These are phyloP conservation scores for Sebastes matsubarae DNA, from an alignment of 2,797 vertebrate genomes.

Conservation along the genomic window DNA sequence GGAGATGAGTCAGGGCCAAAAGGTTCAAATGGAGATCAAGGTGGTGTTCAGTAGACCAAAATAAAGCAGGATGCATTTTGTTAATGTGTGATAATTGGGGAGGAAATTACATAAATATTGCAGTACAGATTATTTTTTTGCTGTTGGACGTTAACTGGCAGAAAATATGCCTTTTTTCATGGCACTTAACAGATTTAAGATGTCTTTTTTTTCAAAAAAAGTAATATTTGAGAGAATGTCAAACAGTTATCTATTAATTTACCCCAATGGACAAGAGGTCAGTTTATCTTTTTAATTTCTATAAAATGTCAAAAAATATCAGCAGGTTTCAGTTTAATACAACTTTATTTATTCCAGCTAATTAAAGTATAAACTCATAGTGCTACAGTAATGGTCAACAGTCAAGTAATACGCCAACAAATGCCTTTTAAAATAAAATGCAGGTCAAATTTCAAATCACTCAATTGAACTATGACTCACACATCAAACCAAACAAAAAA, in stretches of 20 bases:
- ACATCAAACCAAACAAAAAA: background rate
- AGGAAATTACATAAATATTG: background rate
- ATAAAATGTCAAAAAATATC: too few species aligned
- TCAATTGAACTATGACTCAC: background rate
- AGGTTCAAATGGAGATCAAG: slow-evolving; percentile 70
- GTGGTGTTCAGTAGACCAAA: background rate
- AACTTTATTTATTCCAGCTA: background rate
- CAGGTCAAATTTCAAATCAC: too few species aligned
- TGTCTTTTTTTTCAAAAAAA: background rate
- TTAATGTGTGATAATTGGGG: background rate
- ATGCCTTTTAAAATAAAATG: background rate
- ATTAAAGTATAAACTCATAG: background rate
- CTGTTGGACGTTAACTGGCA: background rate
- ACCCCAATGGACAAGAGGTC: too few species aligned
- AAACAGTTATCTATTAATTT: too few species aligned
- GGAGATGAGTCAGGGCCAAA: slow-evolving; percentile 48
- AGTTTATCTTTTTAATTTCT: too few species aligned
- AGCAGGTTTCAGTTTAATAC: background rate
- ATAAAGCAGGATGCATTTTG: background rate
- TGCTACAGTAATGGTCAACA: background rate
- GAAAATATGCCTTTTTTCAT: background rate
- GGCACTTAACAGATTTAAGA: too few species aligned
- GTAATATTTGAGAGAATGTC: background rate
- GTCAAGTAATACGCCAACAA: background rate
- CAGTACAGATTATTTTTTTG: background rate